Conservation (phyloP, 1,140 invertebrate species). For the Mamestra configurata region DNA sequence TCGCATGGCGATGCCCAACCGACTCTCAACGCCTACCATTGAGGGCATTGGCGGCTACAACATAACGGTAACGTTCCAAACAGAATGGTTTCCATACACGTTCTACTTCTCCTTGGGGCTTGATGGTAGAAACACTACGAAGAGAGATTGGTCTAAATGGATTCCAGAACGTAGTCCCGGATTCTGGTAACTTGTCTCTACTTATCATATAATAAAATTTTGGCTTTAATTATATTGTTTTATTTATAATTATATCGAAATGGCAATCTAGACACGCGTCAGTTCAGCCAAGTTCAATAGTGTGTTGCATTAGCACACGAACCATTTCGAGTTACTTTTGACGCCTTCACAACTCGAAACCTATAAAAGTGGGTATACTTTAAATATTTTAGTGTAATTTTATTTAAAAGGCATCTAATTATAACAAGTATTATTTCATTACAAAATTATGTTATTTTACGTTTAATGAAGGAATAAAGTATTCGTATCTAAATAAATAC, state of each 20-base stretch:
- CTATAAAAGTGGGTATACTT: too few species aligned
- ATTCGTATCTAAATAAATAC: too few species aligned
- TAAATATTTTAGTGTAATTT: too few species aligned
- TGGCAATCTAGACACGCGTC: not conserved
- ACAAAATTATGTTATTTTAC: not conserved
- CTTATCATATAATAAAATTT: not conserved
- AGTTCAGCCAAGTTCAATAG: too few species aligned
- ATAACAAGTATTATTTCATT: not conserved
- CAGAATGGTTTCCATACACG: slow-evolving; percentile 74
- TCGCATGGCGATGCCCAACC: slow-evolving; percentile 73
- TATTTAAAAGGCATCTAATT: too few species aligned
- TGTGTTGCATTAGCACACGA: too few species aligned
- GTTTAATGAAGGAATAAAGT: too few species aligned
- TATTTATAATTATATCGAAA: not conserved
- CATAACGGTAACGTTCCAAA: slow-evolving; percentile 67
- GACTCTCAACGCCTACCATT: slow-evolving; percentile 63
- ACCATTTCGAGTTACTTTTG: too few species aligned
- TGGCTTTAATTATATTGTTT: not conserved
- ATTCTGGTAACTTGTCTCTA: slow-evolving; percentile 61
- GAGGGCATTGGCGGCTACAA: slow-evolving; percentile 77
- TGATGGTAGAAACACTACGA: slow-evolving; percentile 68
- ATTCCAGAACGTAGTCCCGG: slow-evolving; percentile 64
- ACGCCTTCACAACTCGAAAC: too few species aligned
- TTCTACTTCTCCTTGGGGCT: slow-evolving; percentile 75
- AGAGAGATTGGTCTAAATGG: slow-evolving; percentile 64